A percentile compares a stretch with the other conserved stretches of the same genome.
These are phyloP conservation scores for Tenualosa thibaudeaui DNA, from an alignment of 2,797 vertebrate genomes.

Conservation along the genomic window DNA sequence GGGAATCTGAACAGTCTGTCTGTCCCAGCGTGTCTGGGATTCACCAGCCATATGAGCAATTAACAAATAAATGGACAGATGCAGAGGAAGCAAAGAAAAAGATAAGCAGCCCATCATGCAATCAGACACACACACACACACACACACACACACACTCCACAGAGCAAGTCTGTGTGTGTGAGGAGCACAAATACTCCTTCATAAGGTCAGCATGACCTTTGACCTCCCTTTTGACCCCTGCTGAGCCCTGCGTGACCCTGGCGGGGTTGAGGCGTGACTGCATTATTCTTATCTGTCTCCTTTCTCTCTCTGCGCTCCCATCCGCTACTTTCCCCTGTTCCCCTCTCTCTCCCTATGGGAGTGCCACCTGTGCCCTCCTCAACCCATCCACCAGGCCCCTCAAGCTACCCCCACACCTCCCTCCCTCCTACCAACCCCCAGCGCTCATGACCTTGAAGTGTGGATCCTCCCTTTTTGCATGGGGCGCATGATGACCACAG, in stretches of 20 bases:
- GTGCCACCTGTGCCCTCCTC: neutral
- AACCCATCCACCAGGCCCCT: neutral
- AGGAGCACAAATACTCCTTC: constrained; percentile 10
- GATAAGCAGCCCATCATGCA: constrained; percentile 19
- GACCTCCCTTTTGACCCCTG: constrained; percentile 3
- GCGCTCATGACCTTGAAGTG: constrained; percentile 23
- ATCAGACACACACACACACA: neutral
- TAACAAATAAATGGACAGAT: constrained; percentile 11
- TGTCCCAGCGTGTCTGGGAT: neutral
- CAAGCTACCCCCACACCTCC: neutral
- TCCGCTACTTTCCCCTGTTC: neutral
- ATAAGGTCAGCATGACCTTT: constrained; percentile 26
- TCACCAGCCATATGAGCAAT: constrained; percentile 10
- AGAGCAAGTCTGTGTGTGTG: neutral
- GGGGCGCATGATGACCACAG: neutral
- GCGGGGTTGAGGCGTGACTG: constrained; percentile 20
- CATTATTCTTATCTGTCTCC: neutral
- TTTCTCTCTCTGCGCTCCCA: constrained; percentile 21
- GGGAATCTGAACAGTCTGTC: neutral
- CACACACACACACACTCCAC: neutral
- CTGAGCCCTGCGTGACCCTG: neutral
- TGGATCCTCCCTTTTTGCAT: neutral
- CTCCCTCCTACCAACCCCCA: neutral
- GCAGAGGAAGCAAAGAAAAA: neutral
- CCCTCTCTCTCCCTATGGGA: neutral